These are phyloP conservation scores for Xanthostigma xanthostigma DNA, from an alignment of 2,888 invertebrate species.

Conservation along the genomic window DNA sequence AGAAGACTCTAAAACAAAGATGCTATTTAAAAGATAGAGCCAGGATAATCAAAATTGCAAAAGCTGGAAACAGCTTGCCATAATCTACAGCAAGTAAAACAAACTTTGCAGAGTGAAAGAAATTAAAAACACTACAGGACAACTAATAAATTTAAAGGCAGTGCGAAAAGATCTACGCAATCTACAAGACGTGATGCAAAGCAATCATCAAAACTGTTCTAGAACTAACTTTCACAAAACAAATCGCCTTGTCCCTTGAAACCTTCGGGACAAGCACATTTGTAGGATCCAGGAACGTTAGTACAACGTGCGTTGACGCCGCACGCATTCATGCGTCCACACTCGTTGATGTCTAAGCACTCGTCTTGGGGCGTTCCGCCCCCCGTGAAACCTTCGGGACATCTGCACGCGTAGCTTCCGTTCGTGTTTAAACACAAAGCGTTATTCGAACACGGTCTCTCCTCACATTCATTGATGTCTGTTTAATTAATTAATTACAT, in stretches of 20 bases:
- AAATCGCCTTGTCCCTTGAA: conserved; percentile 60
- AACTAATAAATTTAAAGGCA: too few relatives aligned
- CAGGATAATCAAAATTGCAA: too few relatives aligned
- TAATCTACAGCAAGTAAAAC: too few relatives aligned
- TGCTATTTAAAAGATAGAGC: too few relatives aligned
- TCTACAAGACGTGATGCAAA: conserved; percentile 3
- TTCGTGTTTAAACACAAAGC: conserved; percentile 60
- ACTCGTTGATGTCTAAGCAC: conserved; percentile 63
- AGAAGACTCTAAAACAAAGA: too few relatives aligned
- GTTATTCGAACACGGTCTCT: conserved; percentile 51
- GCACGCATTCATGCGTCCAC: conserved; percentile 48
- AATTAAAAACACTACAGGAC: too few relatives aligned
- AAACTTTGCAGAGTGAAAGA: too few relatives aligned
- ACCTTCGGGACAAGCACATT: conserved; percentile 60
- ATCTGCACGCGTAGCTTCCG: conserved; percentile 61
- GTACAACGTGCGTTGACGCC: conserved; percentile 65
- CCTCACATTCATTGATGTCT: conserved; percentile 63
- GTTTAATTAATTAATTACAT: background rate
- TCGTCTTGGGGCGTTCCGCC: conserved; percentile 35
- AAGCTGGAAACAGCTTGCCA: too few relatives aligned
- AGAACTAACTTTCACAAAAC: conserved; percentile 62
- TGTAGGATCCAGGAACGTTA: conserved; percentile 66
- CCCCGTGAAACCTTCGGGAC: conserved; percentile 54
- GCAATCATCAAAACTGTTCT: conserved; percentile 7
- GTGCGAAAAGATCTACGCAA: too few relatives aligned